Percentiles rank a stretch among this genome's conserved stretches.
Conservation (phyloP, 2,797 vertebrate genomes). For the Dicrostonyx torquatus region DNA sequence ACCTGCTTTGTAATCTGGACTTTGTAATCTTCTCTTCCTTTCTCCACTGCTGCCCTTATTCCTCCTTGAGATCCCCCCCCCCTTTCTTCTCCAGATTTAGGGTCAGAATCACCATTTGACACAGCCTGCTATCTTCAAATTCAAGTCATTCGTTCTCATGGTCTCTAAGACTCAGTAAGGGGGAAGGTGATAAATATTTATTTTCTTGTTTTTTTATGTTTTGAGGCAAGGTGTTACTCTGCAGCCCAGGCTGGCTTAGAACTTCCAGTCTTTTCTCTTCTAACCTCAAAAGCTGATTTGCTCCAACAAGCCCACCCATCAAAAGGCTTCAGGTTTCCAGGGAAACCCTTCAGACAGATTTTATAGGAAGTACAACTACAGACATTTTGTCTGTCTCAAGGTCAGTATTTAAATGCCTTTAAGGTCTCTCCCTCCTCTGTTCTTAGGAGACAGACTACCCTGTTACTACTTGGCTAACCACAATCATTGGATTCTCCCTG, state of each 20-base stretch:
- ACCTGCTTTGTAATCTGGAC: conserved; percentile 19
- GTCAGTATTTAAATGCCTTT: neutral
- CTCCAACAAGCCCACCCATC: neutral
- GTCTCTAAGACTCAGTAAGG: neutral
- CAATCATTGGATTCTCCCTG: conserved; percentile 41
- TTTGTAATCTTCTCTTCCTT: neutral
- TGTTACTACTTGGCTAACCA: conserved; percentile 2
- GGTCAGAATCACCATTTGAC: conserved; percentile 5
- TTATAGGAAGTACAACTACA: neutral
- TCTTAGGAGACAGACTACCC: neutral
- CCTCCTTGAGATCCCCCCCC: neutral
- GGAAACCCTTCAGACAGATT: conserved; percentile 31
- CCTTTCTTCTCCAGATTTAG: conserved; percentile 14
- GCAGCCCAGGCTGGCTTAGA: neutral
- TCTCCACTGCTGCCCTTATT: neutral
- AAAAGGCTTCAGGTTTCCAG: neutral
- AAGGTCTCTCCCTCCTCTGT: neutral
- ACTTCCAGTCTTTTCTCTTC: neutral
- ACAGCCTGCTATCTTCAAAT: neutral
- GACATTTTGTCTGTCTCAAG: conserved; percentile 41
- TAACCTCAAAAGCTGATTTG: neutral
- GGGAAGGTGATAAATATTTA: neutral
- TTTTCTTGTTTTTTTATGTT: neutral
- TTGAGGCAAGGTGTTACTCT: neutral
- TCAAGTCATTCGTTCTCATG: conserved; percentile 34